phyloP scores from a whole-genome alignment of 2,888 invertebrate genomes.

The Campaea margaritaria region DNA sequence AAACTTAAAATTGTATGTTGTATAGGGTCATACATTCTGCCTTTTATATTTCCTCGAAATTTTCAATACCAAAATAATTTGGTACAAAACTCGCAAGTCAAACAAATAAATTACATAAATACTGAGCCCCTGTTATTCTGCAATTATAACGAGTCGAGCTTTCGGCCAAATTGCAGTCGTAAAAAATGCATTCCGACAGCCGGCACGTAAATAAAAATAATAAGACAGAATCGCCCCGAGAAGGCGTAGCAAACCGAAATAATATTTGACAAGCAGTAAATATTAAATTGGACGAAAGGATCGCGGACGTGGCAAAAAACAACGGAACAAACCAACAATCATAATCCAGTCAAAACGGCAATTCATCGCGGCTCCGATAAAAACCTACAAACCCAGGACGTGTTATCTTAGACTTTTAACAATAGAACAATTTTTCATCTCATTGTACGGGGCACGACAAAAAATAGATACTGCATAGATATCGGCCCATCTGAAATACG shows the following conservation, averaged over 20 bases:
- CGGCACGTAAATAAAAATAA: constrained; percentile 68
- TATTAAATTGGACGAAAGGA: constrained; percentile 72
- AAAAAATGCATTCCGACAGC: constrained; percentile 64
- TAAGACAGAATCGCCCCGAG: constrained; percentile 57
- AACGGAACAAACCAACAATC: constrained; percentile 58
- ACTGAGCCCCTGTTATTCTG: constrained; percentile 50
- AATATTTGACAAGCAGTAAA: constrained; percentile 78
- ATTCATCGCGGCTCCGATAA: constrained; percentile 73
- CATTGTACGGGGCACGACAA: constrained; percentile 61
- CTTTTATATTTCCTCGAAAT: not conserved
- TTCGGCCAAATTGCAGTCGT: constrained; percentile 63
- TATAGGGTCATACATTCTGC: not conserved
- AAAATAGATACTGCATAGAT: constrained; percentile 68
- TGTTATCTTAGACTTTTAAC: constrained; percentile 71
- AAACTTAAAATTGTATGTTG: no score
- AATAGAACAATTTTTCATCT: constrained; percentile 71
- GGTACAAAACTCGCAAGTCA: constrained; percentile 29
- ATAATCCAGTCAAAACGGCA: constrained; percentile 64
- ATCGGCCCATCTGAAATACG: constrained; percentile 51
- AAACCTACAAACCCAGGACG: constrained; percentile 65
- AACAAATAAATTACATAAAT: constrained; percentile 51
- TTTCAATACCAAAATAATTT: not conserved
- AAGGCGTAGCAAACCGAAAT: constrained; percentile 63
- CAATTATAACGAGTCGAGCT: constrained; percentile 57
- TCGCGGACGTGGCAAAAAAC: constrained; percentile 60